Conservation (phyloP, 2,797 vertebrate species). For the Tinamus major region DNA sequence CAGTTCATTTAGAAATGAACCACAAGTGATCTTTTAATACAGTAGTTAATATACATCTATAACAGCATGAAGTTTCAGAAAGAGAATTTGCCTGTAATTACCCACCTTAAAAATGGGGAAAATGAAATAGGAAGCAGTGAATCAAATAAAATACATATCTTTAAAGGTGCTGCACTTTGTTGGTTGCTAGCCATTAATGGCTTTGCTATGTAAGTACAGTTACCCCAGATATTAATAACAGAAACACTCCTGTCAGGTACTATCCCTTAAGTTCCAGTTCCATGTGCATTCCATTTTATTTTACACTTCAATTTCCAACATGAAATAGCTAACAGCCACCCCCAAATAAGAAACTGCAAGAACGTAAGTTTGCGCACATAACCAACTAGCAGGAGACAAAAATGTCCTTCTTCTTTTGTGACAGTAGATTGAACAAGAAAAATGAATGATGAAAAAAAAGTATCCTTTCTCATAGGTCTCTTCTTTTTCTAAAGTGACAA, state of each 20-base stretch:
- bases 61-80: neutral
- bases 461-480: accelerated
- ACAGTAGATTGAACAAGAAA: neutral
- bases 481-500: neutral
- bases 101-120: accelerated
- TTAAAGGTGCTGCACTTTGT: neutral
- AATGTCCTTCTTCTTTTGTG: too few relatives aligned
- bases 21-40: accelerated
- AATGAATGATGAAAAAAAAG: accelerated
- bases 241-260: accelerated
- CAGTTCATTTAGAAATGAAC: neutral
- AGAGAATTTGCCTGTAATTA: neutral
- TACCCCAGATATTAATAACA: neutral
- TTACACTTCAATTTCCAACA: neutral
- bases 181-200: neutral
- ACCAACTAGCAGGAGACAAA: neutral
- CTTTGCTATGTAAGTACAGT: accelerated
- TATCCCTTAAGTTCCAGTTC: neutral
- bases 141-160: accelerated
- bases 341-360: neutral
- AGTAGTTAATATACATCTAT: neutral
- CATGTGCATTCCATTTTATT: accelerated
- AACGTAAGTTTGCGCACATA: neutral
- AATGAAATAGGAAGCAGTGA: neutral
- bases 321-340: accelerated